Base-by-base conservation (phyloP, 2,888 invertebrate species). In the Thymelicus sylvestris region DNA sequence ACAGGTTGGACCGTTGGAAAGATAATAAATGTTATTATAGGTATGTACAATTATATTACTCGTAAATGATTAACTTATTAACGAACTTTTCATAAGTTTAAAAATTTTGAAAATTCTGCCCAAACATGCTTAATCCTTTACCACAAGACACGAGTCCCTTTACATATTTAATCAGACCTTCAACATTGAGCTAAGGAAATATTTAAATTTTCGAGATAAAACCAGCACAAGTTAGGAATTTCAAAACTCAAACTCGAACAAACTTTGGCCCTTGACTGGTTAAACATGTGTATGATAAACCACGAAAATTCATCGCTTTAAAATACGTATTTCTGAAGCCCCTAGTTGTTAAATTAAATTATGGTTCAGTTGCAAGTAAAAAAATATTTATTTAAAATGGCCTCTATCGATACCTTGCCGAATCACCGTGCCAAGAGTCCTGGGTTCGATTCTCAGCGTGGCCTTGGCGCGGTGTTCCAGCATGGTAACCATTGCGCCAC, bases 161-260 rank as follows among this genome's bases (percentile, higher is more conserved):
- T 70, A 70, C 69, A 70, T 70, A 65, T 70, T 70, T 65, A 39
- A 65, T 59, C 41, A 70, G 50, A 59, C 60, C 48, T 59, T 47
- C 39, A 50, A 70, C 59, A 50, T 65, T 60, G 12, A n/a, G 69
- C 57, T 63, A 64, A 70, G 64, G 65, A 64, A 70, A 70, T 70
- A 70, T 70, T 65, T 70, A 70, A 70, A 70, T 50, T 38, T 55
- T 41, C 69, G 69, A 70, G 64, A 70, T 70, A 64, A 70, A 64
- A 70, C 69, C 65, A 24, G 64, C 48, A 70, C 69, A 65, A 65
- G 64, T 59, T 65, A 60, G 60, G 69, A 70, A 65, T 65, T 70
- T 60, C 39, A 13, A 41, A 70, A 70, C 59, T 70, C 65, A 59
- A 59, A 69, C 38, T 44, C 1, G 47, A 48, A 64, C 38, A 24